phyloP scores from a whole-genome alignment of 2,888 invertebrate genomes.

The Coenonympha glycerion region DNA sequence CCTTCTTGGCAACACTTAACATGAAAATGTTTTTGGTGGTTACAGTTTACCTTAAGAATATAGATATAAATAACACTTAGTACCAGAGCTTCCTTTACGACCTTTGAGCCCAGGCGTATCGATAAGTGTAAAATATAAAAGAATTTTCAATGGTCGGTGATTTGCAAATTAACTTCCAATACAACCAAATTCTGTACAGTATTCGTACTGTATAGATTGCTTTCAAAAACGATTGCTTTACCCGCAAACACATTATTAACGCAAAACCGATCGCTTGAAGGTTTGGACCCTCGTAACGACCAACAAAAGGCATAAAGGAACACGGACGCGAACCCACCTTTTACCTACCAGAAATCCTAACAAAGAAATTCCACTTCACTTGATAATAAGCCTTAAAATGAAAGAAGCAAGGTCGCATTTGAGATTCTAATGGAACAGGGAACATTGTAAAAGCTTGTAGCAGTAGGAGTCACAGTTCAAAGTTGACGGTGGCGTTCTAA shows the following conservation, averaged over 20 bases:
- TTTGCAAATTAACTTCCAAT: neutral
- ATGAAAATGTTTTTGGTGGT: too few relatives aligned
- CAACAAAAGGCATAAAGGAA: conserved; percentile 51
- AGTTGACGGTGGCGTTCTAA: neutral
- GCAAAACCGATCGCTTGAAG: conserved; percentile 30
- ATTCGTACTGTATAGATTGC: neutral
- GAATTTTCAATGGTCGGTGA: neutral
- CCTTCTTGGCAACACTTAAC: too few relatives aligned
- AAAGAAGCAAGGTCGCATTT: neutral
- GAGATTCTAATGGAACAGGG: neutral
- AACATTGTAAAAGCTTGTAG: neutral
- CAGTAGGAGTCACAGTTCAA: neutral
- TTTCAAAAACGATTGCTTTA: neutral
- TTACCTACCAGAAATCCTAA: conserved; percentile 41
- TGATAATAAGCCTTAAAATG: conserved; percentile 27
- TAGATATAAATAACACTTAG: too few relatives aligned
- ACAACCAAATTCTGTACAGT: neutral
- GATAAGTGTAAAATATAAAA: too few relatives aligned
- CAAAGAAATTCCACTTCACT: conserved; percentile 32
- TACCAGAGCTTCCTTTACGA: too few relatives aligned
- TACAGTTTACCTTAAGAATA: too few relatives aligned
- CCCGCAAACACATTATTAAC: conserved; percentile 25
- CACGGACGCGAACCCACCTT: conserved; percentile 39
- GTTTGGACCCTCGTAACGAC: conserved; percentile 37
- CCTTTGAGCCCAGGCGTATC: too few relatives aligned